Conservation (phyloP, 2,888 invertebrate species). For the Tribolium freemani region DNA sequence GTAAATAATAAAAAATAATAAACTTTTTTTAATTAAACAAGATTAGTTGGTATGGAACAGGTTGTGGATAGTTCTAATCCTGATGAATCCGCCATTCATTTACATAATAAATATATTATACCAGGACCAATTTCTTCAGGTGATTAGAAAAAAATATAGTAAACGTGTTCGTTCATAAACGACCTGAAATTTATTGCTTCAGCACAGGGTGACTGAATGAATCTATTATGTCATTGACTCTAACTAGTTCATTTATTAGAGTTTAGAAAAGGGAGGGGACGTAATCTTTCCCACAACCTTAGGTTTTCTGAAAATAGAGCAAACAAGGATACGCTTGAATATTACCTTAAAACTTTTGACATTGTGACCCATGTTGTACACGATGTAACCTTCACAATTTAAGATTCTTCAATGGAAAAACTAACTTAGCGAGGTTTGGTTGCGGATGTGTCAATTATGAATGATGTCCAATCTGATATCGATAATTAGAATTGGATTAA, state of each 20-base stretch:
- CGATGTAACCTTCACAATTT: constrained; percentile 27
- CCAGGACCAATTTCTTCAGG: constrained; percentile 55
- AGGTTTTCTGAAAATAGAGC: constrained; percentile 34
- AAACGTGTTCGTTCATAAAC: constrained; percentile 43
- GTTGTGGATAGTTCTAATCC: constrained; percentile 47
- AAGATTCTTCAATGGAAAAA: constrained; percentile 21
- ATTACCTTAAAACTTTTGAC: constrained; percentile 37
- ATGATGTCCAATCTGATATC: constrained; percentile 21
- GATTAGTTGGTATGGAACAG: constrained; percentile 41
- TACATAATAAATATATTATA: constrained; percentile 49
- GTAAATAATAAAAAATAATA: constrained; percentile 31
- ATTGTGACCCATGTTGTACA: constrained; percentile 28
- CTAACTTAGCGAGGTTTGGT: constrained; percentile 30
- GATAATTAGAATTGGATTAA: constrained; percentile 34
- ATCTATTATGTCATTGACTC: constrained; percentile 42
- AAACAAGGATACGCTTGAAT: constrained; percentile 17
- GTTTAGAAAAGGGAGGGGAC: constrained; percentile 10
- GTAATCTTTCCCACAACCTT: constrained; percentile 23
- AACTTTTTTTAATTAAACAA: constrained; percentile 38
- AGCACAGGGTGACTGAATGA: constrained; percentile 33
- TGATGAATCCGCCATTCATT: constrained; percentile 44
- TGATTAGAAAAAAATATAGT: constrained; percentile 52
- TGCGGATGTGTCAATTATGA: constrained; percentile 34
- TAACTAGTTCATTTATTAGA: constrained; percentile 40
- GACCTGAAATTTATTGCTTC: constrained; percentile 45